phyloP scores from a whole-genome alignment of 2,113 vertebrate species.

The Chelonoidis abingdonii region DNA sequence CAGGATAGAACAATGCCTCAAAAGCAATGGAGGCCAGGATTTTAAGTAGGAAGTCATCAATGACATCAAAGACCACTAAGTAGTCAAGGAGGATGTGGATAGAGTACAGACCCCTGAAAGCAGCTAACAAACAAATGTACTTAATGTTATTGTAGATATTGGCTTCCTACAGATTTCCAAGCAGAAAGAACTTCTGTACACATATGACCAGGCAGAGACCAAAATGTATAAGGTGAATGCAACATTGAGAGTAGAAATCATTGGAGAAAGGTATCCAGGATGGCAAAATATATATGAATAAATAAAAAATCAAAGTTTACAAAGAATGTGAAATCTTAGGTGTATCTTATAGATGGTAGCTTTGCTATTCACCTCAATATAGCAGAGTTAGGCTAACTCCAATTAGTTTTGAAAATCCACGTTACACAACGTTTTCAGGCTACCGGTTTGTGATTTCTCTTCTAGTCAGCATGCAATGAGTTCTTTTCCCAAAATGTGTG shows the following conservation, averaged over 20 bases:
- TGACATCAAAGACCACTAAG: not conserved
- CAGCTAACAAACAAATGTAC: not conserved
- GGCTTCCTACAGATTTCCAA: not conserved
- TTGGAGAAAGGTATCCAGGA: not conserved
- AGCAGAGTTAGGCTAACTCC: not conserved
- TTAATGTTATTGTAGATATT: not conserved
- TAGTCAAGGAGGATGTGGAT: not conserved
- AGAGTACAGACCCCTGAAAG: not conserved
- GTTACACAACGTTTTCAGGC: not conserved
- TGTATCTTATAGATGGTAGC: not conserved
- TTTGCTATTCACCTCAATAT: not conserved
- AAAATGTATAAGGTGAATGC: not conserved
- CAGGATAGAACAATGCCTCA: not conserved
- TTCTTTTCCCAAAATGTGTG: not conserved
- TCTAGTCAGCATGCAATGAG: not conserved
- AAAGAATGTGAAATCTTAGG: not conserved
- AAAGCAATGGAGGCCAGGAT: not conserved
- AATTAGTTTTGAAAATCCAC: not conserved
- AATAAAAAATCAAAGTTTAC: not conserved
- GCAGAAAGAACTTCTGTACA: not conserved
- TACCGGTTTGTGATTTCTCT: not conserved
- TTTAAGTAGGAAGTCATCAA: not conserved
- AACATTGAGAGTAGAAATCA: rapidly evolving
- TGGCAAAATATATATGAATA: not conserved
- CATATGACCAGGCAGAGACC: not conserved